These are phyloP conservation scores for Lithodes maja DNA, from an alignment of 2,888 invertebrate genomes.

Conservation along the genomic window DNA sequence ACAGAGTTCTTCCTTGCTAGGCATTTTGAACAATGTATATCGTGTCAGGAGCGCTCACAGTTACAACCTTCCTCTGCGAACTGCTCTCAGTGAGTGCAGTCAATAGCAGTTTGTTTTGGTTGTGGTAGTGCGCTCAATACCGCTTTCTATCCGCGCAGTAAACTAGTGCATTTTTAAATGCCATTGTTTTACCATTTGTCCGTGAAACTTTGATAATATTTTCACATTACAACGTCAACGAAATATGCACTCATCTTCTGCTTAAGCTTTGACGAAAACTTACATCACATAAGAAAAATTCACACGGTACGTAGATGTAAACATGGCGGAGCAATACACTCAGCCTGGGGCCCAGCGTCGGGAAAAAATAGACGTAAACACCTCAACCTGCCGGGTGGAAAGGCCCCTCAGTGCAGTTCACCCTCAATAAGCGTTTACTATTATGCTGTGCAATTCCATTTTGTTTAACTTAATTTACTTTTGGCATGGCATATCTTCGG, in stretches of 20 bases:
- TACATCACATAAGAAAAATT: slow-evolving; percentile 27
- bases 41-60: slow-evolving; percentile 12
- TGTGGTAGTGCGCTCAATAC: slow-evolving; percentile 42
- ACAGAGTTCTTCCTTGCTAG: slow-evolving; percentile 72
- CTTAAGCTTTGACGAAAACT: not conserved
- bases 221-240: not conserved
- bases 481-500: too few species aligned
- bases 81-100: slow-evolving; percentile 62
- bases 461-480: too few species aligned
- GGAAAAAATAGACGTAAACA: slow-evolving; percentile 68
- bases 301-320: slow-evolving; percentile 67
- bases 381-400: slow-evolving; percentile 65
- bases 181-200: not conserved
- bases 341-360: slow-evolving; percentile 51
- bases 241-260: not conserved
- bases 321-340: slow-evolving; percentile 69
- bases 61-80: slow-evolving; percentile 47
- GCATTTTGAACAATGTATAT: slow-evolving; percentile 70
- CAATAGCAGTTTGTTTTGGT: slow-evolving; percentile 62
- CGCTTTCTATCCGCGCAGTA: slow-evolving; percentile 32
- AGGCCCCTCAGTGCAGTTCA: slow-evolving; percentile 18
- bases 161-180: slow-evolving; percentile 30
- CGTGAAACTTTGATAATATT: not conserved
- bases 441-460: too few species aligned
- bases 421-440: too few species aligned